Evolutionary conservation across 1,140 invertebrate genomes (phyloP).

Genomic region (Calliphora vicina): DNA sequence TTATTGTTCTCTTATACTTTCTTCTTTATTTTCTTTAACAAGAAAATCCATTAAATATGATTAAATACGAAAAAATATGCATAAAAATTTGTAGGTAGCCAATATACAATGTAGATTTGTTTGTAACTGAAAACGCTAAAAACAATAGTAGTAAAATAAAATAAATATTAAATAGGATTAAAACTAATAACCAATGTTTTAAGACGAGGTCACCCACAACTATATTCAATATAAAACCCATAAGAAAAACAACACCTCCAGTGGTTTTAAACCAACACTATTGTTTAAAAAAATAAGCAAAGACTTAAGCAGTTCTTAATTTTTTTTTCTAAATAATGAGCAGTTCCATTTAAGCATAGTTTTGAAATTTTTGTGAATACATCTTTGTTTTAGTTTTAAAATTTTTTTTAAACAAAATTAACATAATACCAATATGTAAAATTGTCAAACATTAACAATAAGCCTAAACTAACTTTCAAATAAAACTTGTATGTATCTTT

Average conservation of each 20-base stretch:
- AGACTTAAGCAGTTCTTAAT: no score
- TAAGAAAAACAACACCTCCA: neutral
- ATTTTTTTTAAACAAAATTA: no score
- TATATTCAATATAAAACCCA: conserved; percentile 9
- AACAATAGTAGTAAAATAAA: conserved; percentile 4
- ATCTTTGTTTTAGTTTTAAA: no score
- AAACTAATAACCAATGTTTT: conserved; percentile 31
- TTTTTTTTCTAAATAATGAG: no score
- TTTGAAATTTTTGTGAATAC: no score
- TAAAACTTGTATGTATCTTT: neutral
- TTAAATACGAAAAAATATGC: conserved; percentile 18
- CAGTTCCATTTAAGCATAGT: no score
- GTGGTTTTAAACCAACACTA: neutral
- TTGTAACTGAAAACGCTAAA: neutral
- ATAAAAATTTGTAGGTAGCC: neutral
- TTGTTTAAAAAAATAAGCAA: neutral
- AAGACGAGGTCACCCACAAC: conserved; percentile 19
- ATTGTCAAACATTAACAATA: neutral
- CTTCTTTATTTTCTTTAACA: neutral
- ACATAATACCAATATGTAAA: neutral
- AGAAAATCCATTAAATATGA: conserved; percentile 34
- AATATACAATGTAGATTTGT: no score
- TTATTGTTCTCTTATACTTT: neutral
- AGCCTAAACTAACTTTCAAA: neutral
- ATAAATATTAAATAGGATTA: conserved; percentile 27